Conservation (phyloP, 2,113 vertebrate genomes). For the Channa argus region DNA sequence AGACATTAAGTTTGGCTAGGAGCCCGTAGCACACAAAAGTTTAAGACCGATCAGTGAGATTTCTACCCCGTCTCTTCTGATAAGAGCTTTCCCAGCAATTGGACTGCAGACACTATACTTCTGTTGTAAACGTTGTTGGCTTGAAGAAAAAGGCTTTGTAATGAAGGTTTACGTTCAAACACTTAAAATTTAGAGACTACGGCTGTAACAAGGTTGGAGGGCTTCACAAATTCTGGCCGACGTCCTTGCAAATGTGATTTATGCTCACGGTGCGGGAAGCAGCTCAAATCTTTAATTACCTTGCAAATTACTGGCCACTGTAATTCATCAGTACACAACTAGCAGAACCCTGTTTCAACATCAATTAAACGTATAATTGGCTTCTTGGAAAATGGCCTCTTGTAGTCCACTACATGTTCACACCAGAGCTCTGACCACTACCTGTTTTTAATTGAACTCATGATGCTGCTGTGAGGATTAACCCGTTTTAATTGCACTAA, state of each 20-base stretch:
- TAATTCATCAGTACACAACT: slow-evolving; percentile 87
- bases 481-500: slow-evolving; percentile 43
- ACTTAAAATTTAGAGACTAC: neutral
- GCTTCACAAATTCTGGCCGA: slow-evolving; percentile 67
- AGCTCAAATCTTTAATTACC: slow-evolving; percentile 87
- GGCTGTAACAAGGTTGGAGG: slow-evolving; percentile 51
- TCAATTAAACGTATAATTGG: slow-evolving; percentile 89
- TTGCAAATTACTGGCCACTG: slow-evolving; percentile 81
- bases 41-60: too few species aligned
- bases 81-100: neutral
- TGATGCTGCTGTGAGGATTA: slow-evolving; percentile 54
- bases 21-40: too few species aligned
- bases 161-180: slow-evolving; percentile 42
- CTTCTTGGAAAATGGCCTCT: slow-evolving; percentile 82
- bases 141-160: slow-evolving; percentile 13
- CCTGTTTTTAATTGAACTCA: slow-evolving; percentile 38
- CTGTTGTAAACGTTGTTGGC: neutral
- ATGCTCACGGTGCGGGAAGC: slow-evolving; percentile 70
- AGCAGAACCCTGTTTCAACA: slow-evolving; percentile 85
- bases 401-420: slow-evolving; percentile 74
- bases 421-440: slow-evolving; percentile 38
- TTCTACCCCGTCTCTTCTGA: too few species aligned
- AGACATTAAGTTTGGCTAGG: too few species aligned
- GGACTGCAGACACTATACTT: neutral
- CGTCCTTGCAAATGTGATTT: slow-evolving; percentile 81